Percentiles rank a stretch among this genome's conserved stretches.
Evolutionary conservation across 2,113 vertebrate genomes (phyloP).

Genomic region (Osmerus mordax): DNA sequence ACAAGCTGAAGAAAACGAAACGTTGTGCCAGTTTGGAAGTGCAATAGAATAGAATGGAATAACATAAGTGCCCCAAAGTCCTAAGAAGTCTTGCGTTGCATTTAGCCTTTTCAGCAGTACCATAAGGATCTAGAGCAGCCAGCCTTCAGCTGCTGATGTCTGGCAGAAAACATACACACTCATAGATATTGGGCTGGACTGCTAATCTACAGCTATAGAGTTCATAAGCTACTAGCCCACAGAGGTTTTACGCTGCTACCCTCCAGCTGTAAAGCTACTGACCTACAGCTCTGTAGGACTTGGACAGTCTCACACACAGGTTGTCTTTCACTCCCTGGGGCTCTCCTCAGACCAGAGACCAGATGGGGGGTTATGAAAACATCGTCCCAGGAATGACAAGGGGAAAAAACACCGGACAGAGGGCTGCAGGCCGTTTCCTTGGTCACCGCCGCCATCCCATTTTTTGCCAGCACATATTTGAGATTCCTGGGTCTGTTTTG

Average conservation of each 20-base stretch:
- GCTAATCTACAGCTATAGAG: no score
- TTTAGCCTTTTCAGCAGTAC: not conserved
- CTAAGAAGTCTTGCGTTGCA: not conserved
- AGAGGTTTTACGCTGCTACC: no score
- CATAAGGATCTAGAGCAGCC: no score
- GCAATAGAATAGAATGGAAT: not conserved
- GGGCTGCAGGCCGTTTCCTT: slow-evolving; percentile 15
- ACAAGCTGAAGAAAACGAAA: not conserved
- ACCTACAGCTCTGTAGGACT: no score
- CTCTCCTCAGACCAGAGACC: not conserved
- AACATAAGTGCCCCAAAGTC: not conserved
- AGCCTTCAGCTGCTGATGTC: no score
- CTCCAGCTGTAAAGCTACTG: no score
- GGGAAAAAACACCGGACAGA: slow-evolving; percentile 2
- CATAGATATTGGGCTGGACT: no score
- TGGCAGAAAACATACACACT: no score
- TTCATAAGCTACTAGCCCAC: no score
- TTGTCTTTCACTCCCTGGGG: not conserved
- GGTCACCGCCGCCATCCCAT: slow-evolving; percentile 18
- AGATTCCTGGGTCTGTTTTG: slow-evolving; percentile 43
- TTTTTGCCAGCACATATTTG: slow-evolving; percentile 35
- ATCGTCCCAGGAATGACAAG: not conserved
- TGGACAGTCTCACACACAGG: not conserved
- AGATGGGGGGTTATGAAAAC: slow-evolving; percentile 5
- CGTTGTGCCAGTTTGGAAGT: not conserved